Evolutionary conservation across 53 echinoderm and acorn worm species (phyloP).

Genomic region (Echinarachnius parma): DNA sequence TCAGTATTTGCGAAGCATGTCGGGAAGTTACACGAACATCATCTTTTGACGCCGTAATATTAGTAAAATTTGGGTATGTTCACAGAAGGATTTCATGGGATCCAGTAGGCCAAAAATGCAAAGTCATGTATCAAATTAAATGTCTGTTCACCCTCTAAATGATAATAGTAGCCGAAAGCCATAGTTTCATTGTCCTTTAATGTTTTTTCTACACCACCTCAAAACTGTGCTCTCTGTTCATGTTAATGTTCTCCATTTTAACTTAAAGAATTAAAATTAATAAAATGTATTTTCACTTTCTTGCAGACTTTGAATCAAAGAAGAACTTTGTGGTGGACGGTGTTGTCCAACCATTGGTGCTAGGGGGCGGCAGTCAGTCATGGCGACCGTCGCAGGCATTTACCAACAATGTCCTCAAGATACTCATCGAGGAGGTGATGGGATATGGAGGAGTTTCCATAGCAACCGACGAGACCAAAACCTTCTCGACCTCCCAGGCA

Average conservation of each 20-base stretch:
- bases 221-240: no score
- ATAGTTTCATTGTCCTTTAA: neutral
- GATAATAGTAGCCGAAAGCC: no score
- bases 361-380: constrained; percentile 34
- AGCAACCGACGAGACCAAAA: constrained; percentile 22
- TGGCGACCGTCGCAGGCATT: constrained; percentile 44
- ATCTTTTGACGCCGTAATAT: no score
- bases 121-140: no score
- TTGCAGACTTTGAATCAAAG: constrained; percentile 36
- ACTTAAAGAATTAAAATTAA: neutral
- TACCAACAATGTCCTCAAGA: constrained; percentile 30
- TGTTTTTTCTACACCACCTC: no score
- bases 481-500: constrained; percentile 24
- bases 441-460: constrained; percentile 26
- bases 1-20: no score
- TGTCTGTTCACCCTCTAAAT: no score
- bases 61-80: no score
- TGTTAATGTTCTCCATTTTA: no score
- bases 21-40: no score
- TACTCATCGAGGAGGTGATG: constrained; percentile 31
- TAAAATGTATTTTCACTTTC: neutral
- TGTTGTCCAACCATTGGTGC: constrained; percentile 14
- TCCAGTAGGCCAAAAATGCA: no score
- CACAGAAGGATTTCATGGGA: no score
- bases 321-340: constrained; percentile 40